Conservation (phyloP, 2,797 vertebrate species). For the Orientallactaga sibirica region DNA sequence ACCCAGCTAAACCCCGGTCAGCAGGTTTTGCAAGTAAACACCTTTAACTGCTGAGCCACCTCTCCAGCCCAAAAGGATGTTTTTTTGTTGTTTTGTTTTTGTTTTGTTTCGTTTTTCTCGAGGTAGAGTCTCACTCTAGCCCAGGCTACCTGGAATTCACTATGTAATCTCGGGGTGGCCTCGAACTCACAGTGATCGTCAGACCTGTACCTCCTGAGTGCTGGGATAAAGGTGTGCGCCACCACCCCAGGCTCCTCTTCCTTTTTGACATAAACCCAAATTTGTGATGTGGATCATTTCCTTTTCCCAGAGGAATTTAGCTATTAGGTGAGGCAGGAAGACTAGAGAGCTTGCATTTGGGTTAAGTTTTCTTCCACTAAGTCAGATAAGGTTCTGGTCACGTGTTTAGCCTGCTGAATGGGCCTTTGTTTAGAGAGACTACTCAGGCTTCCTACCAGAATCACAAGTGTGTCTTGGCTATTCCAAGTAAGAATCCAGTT, state of each 20-base stretch:
- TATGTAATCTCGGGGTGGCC: too few species aligned
- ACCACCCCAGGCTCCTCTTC: not conserved
- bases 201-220: too few species aligned
- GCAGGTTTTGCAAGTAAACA: too few species aligned
- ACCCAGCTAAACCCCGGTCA: too few species aligned
- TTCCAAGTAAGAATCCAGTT: not conserved
- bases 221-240: too few species aligned
- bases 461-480: not conserved
- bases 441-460: not conserved
- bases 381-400: conserved; percentile 10
- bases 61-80: too few species aligned
- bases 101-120: too few species aligned
- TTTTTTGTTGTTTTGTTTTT: too few species aligned
- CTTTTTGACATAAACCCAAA: not conserved
- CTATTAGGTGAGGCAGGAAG: not conserved
- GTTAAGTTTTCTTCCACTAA: not conserved
- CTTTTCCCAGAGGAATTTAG: not conserved
- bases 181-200: too few species aligned
- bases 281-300: not conserved
- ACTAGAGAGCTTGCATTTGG: not conserved
- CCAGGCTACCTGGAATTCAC: too few species aligned
- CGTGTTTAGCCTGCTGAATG: not conserved
- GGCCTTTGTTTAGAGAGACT: not conserved
- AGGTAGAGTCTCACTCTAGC: too few species aligned
- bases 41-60: too few species aligned